Evolutionary conservation across 1,140 invertebrate genomes (phyloP), one percentile per base, ranked within the genome.

Genomic region (Drosophila pectinifera): DNA sequence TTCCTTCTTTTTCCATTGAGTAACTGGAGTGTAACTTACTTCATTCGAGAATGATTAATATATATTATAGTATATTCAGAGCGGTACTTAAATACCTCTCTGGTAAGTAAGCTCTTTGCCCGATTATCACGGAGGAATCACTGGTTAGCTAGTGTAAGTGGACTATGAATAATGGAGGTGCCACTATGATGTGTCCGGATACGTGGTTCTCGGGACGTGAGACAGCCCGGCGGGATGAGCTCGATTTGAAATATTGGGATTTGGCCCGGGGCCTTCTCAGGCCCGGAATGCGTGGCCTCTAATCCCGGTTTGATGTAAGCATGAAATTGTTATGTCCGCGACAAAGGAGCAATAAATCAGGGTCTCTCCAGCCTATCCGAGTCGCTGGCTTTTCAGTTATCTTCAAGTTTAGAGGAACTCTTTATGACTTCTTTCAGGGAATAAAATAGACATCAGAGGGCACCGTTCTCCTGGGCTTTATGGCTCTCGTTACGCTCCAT

Each of bases 121-220:
- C 11, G 31, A 11, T 34, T 34, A 13, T 34, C 11, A 4, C 4
- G 1, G 5, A 31, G 11, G 1, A 31, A 49, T 13, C 48, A 11
- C 6, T 8, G n/a, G 49, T 22, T 11, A 3, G 1, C 31, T 14
- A 22, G 49, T 53, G 49, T 22, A 72, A 76, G 49, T 76, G 61
- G 43, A 55, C 46, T 73, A 62, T 72, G 73, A 75, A 84, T 75
- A 83, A 82, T 82, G 76, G 59, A 65, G 58, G 49, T 54, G 58
- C 54, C 67, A 57, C 43, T 78, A 64, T 53, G 58, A 69, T 63
- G 54, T 69, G 28, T 51, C 49, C 49, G 49, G 49, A 51, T 65
- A 28, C 62, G 41, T 65, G 58, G 24, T 28, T 7, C 41, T 11
- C 20, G 22, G 22, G 16, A 62, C 62, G 56, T 62, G 62, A 36